phyloP scores from a whole-genome alignment of 2,113 vertebrate genomes.

The Rhadina sibilatrix region DNA sequence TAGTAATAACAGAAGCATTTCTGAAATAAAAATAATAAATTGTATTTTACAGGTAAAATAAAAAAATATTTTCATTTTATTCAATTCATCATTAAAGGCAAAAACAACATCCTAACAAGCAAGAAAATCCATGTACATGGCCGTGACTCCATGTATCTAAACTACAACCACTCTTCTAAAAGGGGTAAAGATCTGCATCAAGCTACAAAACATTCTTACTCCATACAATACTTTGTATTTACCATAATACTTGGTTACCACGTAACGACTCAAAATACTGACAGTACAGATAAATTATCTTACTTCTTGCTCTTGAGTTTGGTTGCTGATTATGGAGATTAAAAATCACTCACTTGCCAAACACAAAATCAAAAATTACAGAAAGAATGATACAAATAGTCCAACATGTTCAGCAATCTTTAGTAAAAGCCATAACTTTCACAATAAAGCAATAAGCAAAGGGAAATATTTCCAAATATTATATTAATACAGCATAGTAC shows the following conservation, averaged over 20 bases:
- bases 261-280: neutral
- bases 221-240: neutral
- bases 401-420: neutral
- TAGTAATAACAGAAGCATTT: neutral
- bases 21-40: neutral
- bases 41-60: neutral
- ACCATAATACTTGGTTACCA: neutral
- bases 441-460: neutral
- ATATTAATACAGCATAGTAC: neutral
- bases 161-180: neutral
- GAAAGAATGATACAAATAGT: neutral
- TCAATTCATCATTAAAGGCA: neutral
- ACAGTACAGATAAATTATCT: neutral
- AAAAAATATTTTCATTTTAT: neutral
- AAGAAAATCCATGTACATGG: neutral
- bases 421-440: neutral
- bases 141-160: neutral
- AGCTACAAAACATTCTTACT: neutral
- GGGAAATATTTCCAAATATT: neutral
- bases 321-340: neutral
- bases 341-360: neutral
- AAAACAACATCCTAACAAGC: neutral
- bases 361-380: neutral
- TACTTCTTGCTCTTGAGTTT: neutral
- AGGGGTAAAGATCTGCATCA: neutral